Percentiles rank a stretch among this genome's conserved stretches.
These are phyloP conservation scores for Gerris lacustris DNA, from an alignment of 2,888 invertebrate species.

Conservation along the genomic window DNA sequence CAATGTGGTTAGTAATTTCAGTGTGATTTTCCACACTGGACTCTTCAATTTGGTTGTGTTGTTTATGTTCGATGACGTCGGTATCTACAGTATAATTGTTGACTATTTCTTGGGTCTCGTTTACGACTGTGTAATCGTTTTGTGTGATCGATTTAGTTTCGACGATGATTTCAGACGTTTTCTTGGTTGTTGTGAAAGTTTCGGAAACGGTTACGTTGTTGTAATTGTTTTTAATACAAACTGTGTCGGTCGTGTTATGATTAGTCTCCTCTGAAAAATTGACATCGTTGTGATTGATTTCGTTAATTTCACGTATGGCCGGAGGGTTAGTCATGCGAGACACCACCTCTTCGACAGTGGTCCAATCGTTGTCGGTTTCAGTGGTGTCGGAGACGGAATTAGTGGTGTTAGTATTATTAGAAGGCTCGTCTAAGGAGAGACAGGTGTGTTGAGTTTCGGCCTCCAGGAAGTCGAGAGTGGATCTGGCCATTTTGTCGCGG, in stretches of 20 bases:
- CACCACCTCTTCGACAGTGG: constrained; percentile 4
- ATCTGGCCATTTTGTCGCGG: neutral
- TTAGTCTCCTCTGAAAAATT: neutral
- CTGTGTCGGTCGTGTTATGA: neutral
- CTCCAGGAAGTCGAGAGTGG: neutral
- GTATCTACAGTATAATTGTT: neutral
- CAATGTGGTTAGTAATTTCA: neutral
- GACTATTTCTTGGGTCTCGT: neutral
- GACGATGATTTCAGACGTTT: neutral
- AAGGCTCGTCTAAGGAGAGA: neutral
- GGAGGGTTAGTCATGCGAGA: neutral
- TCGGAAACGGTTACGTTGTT: neutral
- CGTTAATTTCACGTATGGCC: neutral
- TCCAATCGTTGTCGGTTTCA: constrained; percentile 4
- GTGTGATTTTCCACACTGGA: too few relatives aligned
- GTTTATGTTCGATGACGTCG: too few relatives aligned
- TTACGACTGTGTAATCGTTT: neutral
- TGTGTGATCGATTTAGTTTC: neutral
- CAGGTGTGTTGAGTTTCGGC: neutral
- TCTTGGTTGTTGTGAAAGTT: neutral
- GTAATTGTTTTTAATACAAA: neutral
- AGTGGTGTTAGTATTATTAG: neutral
- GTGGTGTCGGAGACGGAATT: constrained; percentile 2
- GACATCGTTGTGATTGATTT: neutral
- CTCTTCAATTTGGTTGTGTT: too few relatives aligned